These are phyloP conservation scores for Lampris megalopsis DNA, from an alignment of 2,113 vertebrate species.

Conservation along the genomic window DNA sequence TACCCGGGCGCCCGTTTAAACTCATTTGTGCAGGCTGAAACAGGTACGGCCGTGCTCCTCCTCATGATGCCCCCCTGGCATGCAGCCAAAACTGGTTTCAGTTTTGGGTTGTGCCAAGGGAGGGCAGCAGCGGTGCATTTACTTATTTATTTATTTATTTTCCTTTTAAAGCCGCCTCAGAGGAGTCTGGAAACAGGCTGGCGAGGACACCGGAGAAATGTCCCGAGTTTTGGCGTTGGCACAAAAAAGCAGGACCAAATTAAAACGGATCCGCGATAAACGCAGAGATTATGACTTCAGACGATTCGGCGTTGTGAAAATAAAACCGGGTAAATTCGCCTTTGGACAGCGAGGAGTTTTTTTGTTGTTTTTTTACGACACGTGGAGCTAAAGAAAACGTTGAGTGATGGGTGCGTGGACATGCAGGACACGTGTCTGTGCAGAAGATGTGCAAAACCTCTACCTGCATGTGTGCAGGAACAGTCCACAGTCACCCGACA, in stretches of 20 bases:
- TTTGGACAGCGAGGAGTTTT: background rate
- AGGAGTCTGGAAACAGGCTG: conserved; percentile 11
- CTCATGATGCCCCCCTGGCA: no score
- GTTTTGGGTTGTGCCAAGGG: background rate
- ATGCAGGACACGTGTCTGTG: conserved; percentile 48
- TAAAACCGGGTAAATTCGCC: background rate
- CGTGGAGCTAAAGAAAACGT: background rate
- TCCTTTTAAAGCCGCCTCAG: background rate
- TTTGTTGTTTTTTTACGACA: conserved; percentile 21
- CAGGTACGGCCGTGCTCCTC: background rate
- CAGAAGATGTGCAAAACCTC: conserved; percentile 35
- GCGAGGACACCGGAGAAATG: background rate
- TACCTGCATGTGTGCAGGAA: conserved; percentile 8
- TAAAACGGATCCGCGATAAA: background rate
- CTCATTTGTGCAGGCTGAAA: no score
- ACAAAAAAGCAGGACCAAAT: background rate
- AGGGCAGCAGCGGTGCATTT: no score
- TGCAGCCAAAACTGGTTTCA: background rate
- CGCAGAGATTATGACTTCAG: background rate
- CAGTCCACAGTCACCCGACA: conserved; percentile 32
- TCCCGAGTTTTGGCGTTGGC: background rate
- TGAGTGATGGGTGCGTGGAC: conserved; percentile 34
- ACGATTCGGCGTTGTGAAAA: background rate
- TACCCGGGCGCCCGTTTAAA: no score
- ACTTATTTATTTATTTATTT: no score